These are phyloP conservation scores for Gorsachius goisagi DNA, from an alignment of 2,113 vertebrate genomes.

Conservation along the genomic window DNA sequence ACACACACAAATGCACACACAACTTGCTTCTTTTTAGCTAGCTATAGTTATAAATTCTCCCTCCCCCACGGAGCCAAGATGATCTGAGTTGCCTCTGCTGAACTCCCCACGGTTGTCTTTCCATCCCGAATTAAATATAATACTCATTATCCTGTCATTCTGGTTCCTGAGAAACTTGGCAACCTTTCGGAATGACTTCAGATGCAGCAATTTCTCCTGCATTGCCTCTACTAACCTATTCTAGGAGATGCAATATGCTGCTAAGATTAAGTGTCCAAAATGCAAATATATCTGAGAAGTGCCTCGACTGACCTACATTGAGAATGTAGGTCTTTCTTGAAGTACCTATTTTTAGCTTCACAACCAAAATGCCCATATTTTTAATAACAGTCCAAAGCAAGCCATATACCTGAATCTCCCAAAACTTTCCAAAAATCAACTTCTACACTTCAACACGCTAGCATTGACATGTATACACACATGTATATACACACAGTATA, in stretches of 20 bases:
- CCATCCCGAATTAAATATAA: constrained; percentile 9
- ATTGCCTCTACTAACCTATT: background rate
- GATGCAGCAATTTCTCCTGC: constrained; percentile 7
- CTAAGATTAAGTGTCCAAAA: constrained; percentile 37
- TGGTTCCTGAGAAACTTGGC: constrained; percentile 42
- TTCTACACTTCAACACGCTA: background rate
- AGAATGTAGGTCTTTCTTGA: background rate
- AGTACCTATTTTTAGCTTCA: background rate
- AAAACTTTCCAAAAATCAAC: background rate
- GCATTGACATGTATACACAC: background rate
- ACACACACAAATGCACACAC: constrained; percentile 15
- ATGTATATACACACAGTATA: background rate
- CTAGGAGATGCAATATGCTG: background rate
- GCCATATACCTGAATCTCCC: background rate
- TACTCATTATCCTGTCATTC: constrained; percentile 25
- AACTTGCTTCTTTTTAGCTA: constrained; percentile 30
- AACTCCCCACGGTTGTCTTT: constrained; percentile 17
- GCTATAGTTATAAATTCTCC: constrained; percentile 28
- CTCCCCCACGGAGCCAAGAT: background rate
- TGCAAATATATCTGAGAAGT: constrained; percentile 2
- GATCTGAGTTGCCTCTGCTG: constrained; percentile 3
- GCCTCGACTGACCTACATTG: constrained; percentile 39
- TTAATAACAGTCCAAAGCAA: background rate
- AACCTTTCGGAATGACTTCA: background rate
- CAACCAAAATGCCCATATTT: background rate